A percentile compares a stretch with the other conserved stretches of the same genome.
Conservation (phyloP, 2,113 vertebrate species). For the Percina caprodes region DNA sequence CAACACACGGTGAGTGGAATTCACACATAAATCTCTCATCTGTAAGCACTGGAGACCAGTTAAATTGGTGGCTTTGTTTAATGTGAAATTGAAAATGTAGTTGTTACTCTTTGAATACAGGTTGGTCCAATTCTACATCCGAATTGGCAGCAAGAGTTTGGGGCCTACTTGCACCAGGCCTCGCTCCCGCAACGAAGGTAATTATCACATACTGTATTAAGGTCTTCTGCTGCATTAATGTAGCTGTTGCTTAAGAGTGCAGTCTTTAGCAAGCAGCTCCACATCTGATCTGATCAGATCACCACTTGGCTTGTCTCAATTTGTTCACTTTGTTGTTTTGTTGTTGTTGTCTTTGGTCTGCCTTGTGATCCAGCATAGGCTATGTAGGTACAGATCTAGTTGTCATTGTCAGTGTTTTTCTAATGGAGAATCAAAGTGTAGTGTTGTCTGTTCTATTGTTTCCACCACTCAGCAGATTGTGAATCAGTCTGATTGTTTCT, state of each 20-base stretch:
- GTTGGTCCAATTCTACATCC: slow-evolving; percentile 95
- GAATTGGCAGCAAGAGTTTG: slow-evolving; percentile 94
- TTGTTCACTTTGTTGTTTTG: too few species aligned
- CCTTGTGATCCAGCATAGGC: not conserved
- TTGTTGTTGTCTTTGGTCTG: slow-evolving; percentile 46
- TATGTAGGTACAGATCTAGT: slow-evolving; percentile 23
- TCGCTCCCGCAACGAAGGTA: slow-evolving; percentile 96
- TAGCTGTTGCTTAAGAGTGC: slow-evolving; percentile 42
- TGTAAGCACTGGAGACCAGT: not conserved
- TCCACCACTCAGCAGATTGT: slow-evolving; percentile 27
- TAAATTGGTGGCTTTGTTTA: not conserved
- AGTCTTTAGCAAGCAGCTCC: slow-evolving; percentile 10
- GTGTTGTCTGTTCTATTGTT: slow-evolving; percentile 12
- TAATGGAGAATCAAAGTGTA: slow-evolving; percentile 17
- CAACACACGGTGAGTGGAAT: slow-evolving; percentile 87
- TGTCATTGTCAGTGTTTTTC: not conserved
- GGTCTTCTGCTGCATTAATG: slow-evolving; percentile 53
- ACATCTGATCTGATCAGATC: slow-evolving; percentile 11
- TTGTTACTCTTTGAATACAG: slow-evolving; percentile 71
- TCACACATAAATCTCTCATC: not conserved
- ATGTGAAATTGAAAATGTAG: not conserved
- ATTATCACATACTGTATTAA: slow-evolving; percentile 28
- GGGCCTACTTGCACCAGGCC: slow-evolving; percentile 93
- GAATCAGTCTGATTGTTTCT: slow-evolving; percentile 38
- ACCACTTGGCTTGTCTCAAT: slow-evolving; percentile 22